A percentile compares a stretch with the other conserved stretches of the same genome.
These are phyloP conservation scores for Rhopalosiphum padi DNA, from an alignment of 1,140 invertebrate species.

Conservation along the genomic window DNA sequence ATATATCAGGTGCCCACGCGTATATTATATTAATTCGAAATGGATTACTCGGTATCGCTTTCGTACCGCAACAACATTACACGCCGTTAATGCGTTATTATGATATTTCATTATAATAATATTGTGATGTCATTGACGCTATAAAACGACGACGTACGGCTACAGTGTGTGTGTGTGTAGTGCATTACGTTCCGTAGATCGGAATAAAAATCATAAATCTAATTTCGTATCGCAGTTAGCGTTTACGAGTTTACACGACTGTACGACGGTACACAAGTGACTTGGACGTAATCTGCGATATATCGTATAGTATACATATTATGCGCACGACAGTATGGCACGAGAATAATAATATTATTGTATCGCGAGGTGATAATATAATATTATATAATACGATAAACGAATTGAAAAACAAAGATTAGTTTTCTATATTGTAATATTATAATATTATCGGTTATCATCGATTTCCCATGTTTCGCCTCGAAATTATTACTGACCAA, in stretches of 20 bases:
- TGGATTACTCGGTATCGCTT: not conserved
- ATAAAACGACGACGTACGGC: not conserved
- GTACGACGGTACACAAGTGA: no score
- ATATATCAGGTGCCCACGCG: no score
- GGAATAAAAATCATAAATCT: not conserved
- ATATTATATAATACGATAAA: no score
- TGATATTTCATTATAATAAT: not conserved
- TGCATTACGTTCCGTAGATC: not conserved
- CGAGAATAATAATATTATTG: no score
- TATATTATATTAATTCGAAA: not conserved
- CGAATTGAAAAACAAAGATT: not conserved
- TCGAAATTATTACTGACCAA: no score
- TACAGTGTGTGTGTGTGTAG: not conserved
- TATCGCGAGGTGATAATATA: no score
- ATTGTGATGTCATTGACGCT: not conserved
- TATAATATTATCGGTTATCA: no score
- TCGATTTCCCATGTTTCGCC: no score
- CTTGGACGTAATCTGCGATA: not conserved
- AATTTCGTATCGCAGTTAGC: not conserved
- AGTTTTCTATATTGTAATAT: no score
- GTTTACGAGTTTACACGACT: not conserved
- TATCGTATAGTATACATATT: no score
- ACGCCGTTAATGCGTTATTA: not conserved
- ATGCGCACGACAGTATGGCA: no score
- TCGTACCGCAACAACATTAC: not conserved